A percentile compares a stretch with the other conserved stretches of the same genome.
Evolutionary conservation across 2,797 vertebrate species (phyloP).

Genomic region (Poeciliopsis gracilis): DNA sequence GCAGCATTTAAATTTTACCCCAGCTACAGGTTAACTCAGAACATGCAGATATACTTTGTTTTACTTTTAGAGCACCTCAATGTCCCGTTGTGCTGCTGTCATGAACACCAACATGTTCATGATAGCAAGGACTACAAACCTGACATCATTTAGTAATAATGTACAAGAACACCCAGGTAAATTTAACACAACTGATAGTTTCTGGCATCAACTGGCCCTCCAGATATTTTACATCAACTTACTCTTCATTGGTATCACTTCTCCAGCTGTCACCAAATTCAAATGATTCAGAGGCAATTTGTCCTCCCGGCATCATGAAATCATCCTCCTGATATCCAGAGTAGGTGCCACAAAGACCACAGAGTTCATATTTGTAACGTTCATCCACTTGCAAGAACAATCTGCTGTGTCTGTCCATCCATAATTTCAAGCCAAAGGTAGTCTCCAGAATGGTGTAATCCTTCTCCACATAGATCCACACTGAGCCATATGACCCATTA

Average conservation of each 20-base stretch:
- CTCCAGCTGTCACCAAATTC: constrained; percentile 87
- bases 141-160: not conserved
- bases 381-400: constrained; percentile 86
- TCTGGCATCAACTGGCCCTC: not conserved
- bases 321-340: constrained; percentile 82
- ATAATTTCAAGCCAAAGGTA: constrained; percentile 82
- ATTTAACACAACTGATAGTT: not conserved
- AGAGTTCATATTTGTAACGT: constrained; percentile 78
- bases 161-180: not conserved
- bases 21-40: not conserved
- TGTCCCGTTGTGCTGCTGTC: not conserved
- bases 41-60: not conserved
- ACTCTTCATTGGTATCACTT: constrained; percentile 72
- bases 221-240: constrained; percentile 48
- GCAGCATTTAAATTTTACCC: not conserved
- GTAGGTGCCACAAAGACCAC: constrained; percentile 87
- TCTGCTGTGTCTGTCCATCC: constrained; percentile 79
- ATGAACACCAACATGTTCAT: not conserved
- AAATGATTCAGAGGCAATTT: constrained; percentile 64
- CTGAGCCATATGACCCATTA: constrained; percentile 50
- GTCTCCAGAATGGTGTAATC: constrained; percentile 74
- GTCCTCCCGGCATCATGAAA: constrained; percentile 77
- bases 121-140: not conserved
- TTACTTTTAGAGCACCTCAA: not conserved
- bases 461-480: constrained; percentile 53